phyloP scores from a whole-genome alignment of 2,888 invertebrate species.

The Xestia xanthographa region DNA sequence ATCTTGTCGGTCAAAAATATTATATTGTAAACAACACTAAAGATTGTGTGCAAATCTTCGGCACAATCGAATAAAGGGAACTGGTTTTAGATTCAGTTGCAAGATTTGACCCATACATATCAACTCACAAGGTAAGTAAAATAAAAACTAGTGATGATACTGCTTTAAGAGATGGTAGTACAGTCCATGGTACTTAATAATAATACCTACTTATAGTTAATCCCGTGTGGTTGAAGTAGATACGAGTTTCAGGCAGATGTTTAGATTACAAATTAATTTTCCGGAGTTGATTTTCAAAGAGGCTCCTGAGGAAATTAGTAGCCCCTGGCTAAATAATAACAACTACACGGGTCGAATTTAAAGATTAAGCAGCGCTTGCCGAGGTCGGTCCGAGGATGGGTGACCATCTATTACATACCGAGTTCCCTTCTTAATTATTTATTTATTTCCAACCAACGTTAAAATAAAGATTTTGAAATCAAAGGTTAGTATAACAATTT shows the following conservation, averaged over 20 bases:
- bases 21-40: not conserved
- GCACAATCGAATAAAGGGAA: no score
- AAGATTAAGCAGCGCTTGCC: not conserved
- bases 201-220: slow-evolving; percentile 2
- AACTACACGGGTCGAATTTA: not conserved
- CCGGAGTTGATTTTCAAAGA: not conserved
- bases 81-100: no score
- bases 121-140: no score
- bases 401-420: not conserved
- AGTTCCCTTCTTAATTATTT: not conserved
- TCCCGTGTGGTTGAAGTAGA: slow-evolving; percentile 9
- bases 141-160: not conserved
- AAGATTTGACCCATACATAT: no score
- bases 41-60: no score
- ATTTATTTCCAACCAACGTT: no score
- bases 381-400: not conserved
- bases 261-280: not conserved
- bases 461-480: no score
- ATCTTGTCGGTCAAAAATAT: not conserved
- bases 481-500: no score
- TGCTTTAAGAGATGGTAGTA: not conserved
- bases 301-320: not conserved
- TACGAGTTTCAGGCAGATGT: not conserved
- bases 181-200: not conserved
- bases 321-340: not conserved